Base-by-base conservation (phyloP, 2,797 vertebrate genomes). In the Antennarius maculatus region DNA sequence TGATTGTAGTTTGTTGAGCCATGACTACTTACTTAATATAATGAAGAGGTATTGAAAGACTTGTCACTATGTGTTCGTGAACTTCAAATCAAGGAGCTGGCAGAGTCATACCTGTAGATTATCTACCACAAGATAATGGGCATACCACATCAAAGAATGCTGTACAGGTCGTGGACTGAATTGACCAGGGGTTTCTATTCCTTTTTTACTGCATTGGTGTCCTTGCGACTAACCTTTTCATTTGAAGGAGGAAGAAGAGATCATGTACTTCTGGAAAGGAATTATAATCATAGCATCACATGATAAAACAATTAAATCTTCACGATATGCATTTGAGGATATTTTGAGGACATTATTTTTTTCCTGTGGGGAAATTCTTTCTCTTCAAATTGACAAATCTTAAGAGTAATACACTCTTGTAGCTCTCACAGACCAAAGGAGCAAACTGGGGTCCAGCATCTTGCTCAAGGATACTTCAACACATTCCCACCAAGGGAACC, bases 211-310 rank as follows among this genome's bases (percentile, higher is more conserved):
- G 4, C 41, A 12, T 42, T 42, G 16, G 43, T 46, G 3, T 56
- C 4, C 27, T 42, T 2, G 10, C 27, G 18, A 51, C 54, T 43
- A 1, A 42, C 6, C 16, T 28, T 57, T 48, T 54, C 17, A 16
- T 34, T 48, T 48, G 6, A n/a, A 15, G 14, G 43, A 29, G 31
- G 3, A n/a, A 7, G 31, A 42, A 27, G 1, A 39, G 4, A 12
- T 76, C 5, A 47, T 53, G 7, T 54, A n/a, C 58, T 13, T 59
- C n/a, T 54, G 43, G 42, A 48, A 62, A 39, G 39, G 11, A 56
- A 52, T 65, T 59, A 15, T n/a, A 66, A 17, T 23, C 15, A 27
- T 37, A 28, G 48, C 28, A 49, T 4, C 0, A 3, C 15, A 41
- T 5, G 64, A 34, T 47, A 10, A 54, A 61, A 71, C 46, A 17